Evolutionary conservation across 2,797 vertebrate genomes (phyloP).

Genomic region (Adelosebastes latens): DNA sequence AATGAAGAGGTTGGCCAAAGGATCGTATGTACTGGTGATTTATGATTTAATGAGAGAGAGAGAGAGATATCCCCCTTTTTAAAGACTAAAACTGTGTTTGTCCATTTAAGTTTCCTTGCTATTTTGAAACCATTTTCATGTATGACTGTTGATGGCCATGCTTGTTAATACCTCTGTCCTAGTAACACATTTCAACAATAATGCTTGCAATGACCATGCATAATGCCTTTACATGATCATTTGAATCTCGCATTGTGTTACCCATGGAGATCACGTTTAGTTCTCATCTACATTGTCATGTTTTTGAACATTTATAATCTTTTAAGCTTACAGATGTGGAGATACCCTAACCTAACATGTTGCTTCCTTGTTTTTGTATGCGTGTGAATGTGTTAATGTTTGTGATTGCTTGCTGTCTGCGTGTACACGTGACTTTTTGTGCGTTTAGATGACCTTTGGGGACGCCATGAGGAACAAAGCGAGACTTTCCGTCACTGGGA

Average conservation of each 20-base stretch:
- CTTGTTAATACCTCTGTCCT: slow-evolving; percentile 74
- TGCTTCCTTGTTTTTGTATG: slow-evolving; percentile 59
- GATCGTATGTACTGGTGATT: slow-evolving; percentile 88
- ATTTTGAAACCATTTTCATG: slow-evolving; percentile 84
- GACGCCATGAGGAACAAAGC: slow-evolving; percentile 97
- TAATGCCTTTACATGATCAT: slow-evolving; percentile 70
- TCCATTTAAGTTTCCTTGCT: slow-evolving; percentile 81
- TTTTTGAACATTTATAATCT: slow-evolving; percentile 73
- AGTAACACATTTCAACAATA: slow-evolving; percentile 71
- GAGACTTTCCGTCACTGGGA: slow-evolving; percentile 98
- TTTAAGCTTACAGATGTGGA: slow-evolving; percentile 53
- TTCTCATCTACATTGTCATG: slow-evolving; percentile 77
- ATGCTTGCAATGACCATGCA: slow-evolving; percentile 81
- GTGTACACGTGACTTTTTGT: slow-evolving; percentile 45
- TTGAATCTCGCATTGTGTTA: slow-evolving; percentile 66
- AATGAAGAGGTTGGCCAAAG: slow-evolving; percentile 92
- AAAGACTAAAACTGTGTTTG: slow-evolving; percentile 74
- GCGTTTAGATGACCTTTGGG: slow-evolving; percentile 94
- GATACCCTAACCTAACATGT: slow-evolving; percentile 50
- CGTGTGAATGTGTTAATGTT: slow-evolving; percentile 19
- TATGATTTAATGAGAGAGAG: slow-evolving; percentile 83
- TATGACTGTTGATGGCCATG: slow-evolving; percentile 83
- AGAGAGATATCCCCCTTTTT: slow-evolving; percentile 71
- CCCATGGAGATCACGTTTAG: slow-evolving; percentile 64
- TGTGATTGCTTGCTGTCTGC: slow-evolving; percentile 38